phyloP scores from a whole-genome alignment of 2,797 vertebrate species.

The Sparidentex hasta region DNA sequence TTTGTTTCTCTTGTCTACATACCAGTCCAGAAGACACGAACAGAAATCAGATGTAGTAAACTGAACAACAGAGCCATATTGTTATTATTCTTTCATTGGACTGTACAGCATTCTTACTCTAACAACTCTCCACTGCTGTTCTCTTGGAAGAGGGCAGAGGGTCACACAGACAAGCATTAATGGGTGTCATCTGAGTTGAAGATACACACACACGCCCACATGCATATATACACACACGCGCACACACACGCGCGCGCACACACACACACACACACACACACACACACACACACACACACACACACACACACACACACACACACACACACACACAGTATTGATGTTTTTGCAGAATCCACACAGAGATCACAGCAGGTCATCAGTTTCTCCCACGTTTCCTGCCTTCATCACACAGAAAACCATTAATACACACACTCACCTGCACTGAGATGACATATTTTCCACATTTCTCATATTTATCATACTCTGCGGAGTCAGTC shows the following conservation, averaged over 20 bases:
- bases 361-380: slow-evolving; percentile 58
- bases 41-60: no score
- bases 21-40: background rate
- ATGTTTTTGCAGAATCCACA: slow-evolving; percentile 30
- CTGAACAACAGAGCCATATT: no score
- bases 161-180: background rate
- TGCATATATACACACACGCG: no score
- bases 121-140: background rate
- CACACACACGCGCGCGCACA: no score
- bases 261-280: no score
- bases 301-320: background rate
- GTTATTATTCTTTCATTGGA: background rate
- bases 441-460: background rate
- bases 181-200: no score
- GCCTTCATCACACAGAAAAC: slow-evolving; percentile 25
- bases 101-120: background rate
- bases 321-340: background rate
- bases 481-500: background rate
- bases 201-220: no score
- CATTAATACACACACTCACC: slow-evolving; percentile 37
- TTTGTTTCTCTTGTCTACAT: background rate
- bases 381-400: slow-evolving; percentile 38
- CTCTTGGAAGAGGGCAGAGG: background rate
- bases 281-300: no score
- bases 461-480: background rate